Percentiles rank a stretch among this genome's conserved stretches.
Evolutionary conservation across 2,797 vertebrate species (phyloP).

Genomic region (Sylvia borin): DNA sequence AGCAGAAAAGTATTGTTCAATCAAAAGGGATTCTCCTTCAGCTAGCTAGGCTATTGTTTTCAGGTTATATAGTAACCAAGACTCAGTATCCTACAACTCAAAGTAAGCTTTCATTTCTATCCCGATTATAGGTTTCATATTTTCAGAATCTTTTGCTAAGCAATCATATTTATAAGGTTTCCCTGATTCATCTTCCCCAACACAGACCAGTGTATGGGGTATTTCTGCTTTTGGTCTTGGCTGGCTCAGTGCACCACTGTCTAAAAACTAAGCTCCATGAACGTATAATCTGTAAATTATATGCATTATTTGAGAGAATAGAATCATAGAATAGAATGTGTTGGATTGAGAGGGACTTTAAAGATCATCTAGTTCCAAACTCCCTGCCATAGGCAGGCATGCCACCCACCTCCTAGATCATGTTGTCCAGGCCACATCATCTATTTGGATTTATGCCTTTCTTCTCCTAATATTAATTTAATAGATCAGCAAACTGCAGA

Average conservation of each 20-base stretch:
- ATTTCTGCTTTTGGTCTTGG: neutral
- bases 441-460: neutral
- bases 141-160: no score
- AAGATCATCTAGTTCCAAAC: neutral
- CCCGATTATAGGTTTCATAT: no score
- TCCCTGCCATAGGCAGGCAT: neutral
- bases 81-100: no score
- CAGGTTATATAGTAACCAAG: no score
- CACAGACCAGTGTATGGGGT: neutral
- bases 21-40: no score
- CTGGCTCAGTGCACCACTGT: neutral
- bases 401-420: neutral
- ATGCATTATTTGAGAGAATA: neutral
- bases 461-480: neutral
- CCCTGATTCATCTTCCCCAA: no score
- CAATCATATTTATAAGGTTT: no score
- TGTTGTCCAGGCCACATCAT: neutral
- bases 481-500: neutral
- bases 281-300: neutral
- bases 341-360: neutral
- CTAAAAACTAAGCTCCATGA: neutral
- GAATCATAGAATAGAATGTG: neutral
- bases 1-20: no score
- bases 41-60: no score
- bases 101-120: no score